Evolutionary conservation across 2,797 vertebrate species (phyloP), one percentile per base, ranked within the genome.

Genomic region (Gymnodraco acuticeps): DNA sequence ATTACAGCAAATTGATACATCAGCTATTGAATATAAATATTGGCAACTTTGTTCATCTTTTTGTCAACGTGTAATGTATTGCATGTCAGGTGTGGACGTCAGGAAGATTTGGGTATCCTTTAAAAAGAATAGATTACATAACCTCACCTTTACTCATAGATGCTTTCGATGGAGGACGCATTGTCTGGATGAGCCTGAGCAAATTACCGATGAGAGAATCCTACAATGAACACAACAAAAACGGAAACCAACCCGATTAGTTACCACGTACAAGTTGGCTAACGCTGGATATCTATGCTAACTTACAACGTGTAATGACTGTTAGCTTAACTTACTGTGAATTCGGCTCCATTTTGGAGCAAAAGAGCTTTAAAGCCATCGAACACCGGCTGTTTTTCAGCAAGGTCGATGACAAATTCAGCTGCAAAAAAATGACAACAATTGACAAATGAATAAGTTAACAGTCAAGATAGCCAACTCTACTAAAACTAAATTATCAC

Each of bases 141-240:
- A 12, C 17, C 41, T 67, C 46, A 98, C 98, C 95, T 96, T 96
- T 97, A 80, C 95, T 96, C 0, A 93, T 82, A 3, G 96, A 95
- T 1, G 93, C 80, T 33, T 96, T 98, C 2, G 95, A 53, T 11
- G 96, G 96, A 42, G 97, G 97, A 5, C 97, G 94, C 98, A 99
- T 99, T 0, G 98, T 99, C 86, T 99, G 98, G 65, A 99, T 99
- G 77, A 99, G 96, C 41, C 98, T 95, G 0, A 99, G 90, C 82
- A 99, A 89, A 75, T 99, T 99, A 70, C 97, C 91, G 41, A 98
- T 72, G 68, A 99, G 98, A 0, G 98, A 99, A 86, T 99, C 98
- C 98, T 96, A 64, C 17, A 90, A 82, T 55, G 1, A 75, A 2
- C 5, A 78, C 16, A 78, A 2, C 10, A 17, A 66, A 13, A 38